Conservation (phyloP, 2,797 vertebrate species). For the Podargus strigoides region DNA sequence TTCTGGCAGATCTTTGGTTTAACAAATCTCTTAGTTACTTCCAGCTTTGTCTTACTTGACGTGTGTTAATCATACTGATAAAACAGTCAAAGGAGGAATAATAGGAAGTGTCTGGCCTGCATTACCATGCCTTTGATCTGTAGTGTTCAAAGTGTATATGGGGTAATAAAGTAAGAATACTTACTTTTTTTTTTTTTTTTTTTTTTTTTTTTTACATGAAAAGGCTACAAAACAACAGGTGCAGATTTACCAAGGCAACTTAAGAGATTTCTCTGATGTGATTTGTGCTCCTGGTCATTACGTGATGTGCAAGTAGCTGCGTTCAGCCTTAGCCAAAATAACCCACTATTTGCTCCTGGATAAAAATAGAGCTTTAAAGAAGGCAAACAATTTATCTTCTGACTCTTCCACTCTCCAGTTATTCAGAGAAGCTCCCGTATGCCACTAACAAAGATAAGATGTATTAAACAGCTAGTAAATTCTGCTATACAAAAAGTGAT, state of each 20-base stretch:
- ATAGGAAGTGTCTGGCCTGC: not conserved
- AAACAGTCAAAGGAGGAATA: not conserved
- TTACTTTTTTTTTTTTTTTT: not conserved
- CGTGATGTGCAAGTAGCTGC: not conserved
- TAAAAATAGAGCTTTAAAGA: not conserved
- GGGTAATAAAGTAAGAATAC: not conserved
- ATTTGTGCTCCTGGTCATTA: not conserved
- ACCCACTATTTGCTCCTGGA: not conserved
- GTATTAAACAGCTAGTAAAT: not conserved
- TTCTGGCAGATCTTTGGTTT: not conserved
- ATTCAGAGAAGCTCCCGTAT: not conserved
- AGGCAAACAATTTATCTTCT: not conserved
- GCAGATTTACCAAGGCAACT: slow-evolving; percentile 11
- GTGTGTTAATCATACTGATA: not conserved
- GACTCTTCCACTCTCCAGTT: not conserved
- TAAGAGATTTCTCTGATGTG: slow-evolving; percentile 20
- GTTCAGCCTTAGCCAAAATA: not conserved
- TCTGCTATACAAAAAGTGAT: not conserved
- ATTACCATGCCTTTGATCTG: not conserved
- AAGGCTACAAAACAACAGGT: not conserved
- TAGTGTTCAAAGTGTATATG: not conserved
- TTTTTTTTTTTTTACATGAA: not conserved
- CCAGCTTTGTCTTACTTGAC: not conserved
- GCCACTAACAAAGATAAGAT: not conserved
- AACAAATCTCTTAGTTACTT: not conserved